Evolutionary conservation across 2,888 invertebrate genomes (phyloP), one percentile per base, ranked within the genome.

Genomic region (Ariolimax columbianus): DNA sequence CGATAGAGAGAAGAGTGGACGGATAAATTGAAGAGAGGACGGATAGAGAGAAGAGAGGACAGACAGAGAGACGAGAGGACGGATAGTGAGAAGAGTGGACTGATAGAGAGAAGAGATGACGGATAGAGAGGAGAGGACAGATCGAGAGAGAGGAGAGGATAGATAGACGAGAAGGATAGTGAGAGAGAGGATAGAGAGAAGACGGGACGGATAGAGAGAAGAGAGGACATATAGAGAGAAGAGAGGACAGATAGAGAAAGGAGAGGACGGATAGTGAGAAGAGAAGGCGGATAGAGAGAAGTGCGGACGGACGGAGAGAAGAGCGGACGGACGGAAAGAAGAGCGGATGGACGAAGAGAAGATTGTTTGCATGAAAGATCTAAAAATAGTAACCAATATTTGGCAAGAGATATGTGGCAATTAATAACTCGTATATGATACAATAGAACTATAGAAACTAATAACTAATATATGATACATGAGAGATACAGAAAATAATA

Each of bases 1-100:
- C 26, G 51, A n/a, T n/a, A 47, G 68, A 36, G 43, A 59, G 77
- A 68, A 55, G 30, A 66, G 23, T 51, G 55, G 77, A 30, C 55
- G 72, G 70, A 33, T 59, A 59, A 70, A 47, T 38, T 40, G 81
- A 36, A 68, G 63, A 47, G 43, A 77, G 23, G 63, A 36, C 1
- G 36, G 36, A 23, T 2, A 63, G 79, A 17, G 26, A 63, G 79
- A 26, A 30, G 36, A 59, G n/a, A 26, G 36, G 78, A n/a, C n/a
- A n/a, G n/a, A 26, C 33, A 59, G n/a, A 26, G 36, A 59, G n/a
- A 26, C 33, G 78, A 23, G 3, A 19, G 33, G 19, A 30, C n/a
- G 66, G 33, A 30, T 30, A 33, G 33, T 6, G 33, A 33, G 33
- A 36, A 36, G 68, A 17, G 23, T 36, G 68, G 36, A 36, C 11